Conservation (phyloP, 2,888 invertebrate species). For the Tinea pellionella region DNA sequence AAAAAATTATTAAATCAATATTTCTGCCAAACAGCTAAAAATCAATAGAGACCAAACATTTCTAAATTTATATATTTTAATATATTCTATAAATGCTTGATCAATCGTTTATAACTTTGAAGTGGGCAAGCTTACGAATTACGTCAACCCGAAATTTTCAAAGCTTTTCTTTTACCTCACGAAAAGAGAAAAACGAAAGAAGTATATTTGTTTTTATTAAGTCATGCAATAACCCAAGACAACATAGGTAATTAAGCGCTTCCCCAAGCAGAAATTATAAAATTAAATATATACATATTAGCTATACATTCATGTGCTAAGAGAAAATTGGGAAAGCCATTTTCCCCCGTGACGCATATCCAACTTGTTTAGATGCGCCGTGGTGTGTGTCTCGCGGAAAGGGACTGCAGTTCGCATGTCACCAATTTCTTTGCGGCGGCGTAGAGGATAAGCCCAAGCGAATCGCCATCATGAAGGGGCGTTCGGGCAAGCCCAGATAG, state of each 20-base stretch:
- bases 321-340: background rate
- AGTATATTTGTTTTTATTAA: background rate
- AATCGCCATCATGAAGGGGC: constrained; percentile 68
- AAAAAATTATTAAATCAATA: background rate
- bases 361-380: background rate
- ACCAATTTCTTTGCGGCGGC: constrained; percentile 65
- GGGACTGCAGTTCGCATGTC: constrained; percentile 12
- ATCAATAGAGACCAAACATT: constrained; percentile 4
- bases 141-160: background rate
- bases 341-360: background rate
- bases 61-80: background rate
- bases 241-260: background rate
- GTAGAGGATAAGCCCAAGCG: constrained; percentile 67
- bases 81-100: too few relatives aligned
- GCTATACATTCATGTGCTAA: background rate
- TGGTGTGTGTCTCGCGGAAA: background rate
- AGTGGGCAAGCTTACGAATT: background rate
- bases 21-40: background rate
- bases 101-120: background rate
- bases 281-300: background rate
- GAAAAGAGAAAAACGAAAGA: background rate
- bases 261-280: background rate
- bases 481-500: constrained; percentile 91
- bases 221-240: background rate
- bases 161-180: background rate